A percentile compares a stretch with the other conserved stretches of the same genome.
These are phyloP conservation scores for Melanotaenia maccullochi DNA, from an alignment of 2,797 vertebrate species.

Conservation along the genomic window DNA sequence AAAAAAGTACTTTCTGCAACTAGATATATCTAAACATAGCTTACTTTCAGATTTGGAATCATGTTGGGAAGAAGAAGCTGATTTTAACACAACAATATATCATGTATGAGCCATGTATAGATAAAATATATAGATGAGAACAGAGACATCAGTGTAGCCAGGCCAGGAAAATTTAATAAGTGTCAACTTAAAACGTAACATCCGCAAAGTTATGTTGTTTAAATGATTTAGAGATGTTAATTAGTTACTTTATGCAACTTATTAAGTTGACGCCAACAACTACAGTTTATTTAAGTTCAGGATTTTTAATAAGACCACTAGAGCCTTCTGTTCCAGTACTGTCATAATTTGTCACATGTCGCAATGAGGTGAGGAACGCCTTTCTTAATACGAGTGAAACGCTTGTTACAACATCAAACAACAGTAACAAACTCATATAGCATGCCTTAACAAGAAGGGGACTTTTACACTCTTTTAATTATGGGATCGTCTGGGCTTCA, in stretches of 20 bases:
- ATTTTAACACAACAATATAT: not conserved
- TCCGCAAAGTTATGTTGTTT: not conserved
- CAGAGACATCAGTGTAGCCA: not conserved
- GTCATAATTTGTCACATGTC: not conserved
- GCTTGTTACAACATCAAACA: not conserved
- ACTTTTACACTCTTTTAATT: conserved; percentile 6
- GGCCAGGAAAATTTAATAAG: not conserved
- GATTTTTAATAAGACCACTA: not conserved
- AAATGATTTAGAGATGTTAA: not conserved
- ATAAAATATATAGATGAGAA: not conserved
- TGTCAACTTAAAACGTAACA: not conserved
- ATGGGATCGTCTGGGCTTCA: conserved; percentile 21
- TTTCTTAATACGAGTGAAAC: no score
- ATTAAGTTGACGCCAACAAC: not conserved
- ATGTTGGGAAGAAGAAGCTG: not conserved
- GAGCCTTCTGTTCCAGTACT: not conserved
- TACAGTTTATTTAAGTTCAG: not conserved
- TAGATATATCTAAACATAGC: not conserved
- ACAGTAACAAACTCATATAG: not conserved
- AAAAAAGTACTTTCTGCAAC: not conserved
- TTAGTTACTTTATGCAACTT: not conserved
- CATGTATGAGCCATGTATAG: not conserved
- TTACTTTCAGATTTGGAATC: not conserved
- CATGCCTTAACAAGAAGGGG: not conserved
- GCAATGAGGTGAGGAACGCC: not conserved